Evolutionary conservation across 2,888 invertebrate species (phyloP).

Genomic region (Oxyscelio sp.): DNA sequence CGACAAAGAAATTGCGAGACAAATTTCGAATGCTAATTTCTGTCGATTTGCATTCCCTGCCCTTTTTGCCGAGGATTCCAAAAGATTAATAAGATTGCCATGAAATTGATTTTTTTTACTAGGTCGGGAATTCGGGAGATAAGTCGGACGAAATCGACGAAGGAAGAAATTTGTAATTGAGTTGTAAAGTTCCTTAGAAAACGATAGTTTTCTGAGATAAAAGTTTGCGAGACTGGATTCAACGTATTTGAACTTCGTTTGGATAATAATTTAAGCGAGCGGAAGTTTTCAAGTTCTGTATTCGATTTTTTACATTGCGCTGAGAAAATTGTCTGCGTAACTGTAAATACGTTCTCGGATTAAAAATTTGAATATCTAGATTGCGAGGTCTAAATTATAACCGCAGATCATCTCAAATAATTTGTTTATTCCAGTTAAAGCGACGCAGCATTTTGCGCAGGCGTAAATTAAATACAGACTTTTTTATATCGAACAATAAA

Average conservation of each 20-base stretch:
- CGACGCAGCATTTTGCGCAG: no score
- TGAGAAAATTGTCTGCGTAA: not conserved
- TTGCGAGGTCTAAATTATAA: no score
- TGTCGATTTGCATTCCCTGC: slow-evolving; percentile 2
- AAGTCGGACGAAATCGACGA: no score
- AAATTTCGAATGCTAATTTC: slow-evolving; percentile 28
- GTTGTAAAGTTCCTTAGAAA: slow-evolving; percentile 9
- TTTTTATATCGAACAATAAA: no score
- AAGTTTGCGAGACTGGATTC: slow-evolving; percentile 18
- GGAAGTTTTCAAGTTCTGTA: slow-evolving; percentile 1
- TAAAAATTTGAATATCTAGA: no score
- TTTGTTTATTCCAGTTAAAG: no score
- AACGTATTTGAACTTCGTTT: slow-evolving; percentile 28
- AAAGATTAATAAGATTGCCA: not conserved
- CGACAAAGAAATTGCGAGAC: slow-evolving; percentile 9
- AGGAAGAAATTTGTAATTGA: slow-evolving; percentile 7
- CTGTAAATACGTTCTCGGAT: no score
- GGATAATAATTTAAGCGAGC: slow-evolving; percentile 30
- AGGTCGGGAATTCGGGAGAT: not conserved
- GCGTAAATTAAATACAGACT: no score
- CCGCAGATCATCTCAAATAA: no score
- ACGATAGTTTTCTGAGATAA: slow-evolving; percentile 1
- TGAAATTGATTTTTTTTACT: not conserved
- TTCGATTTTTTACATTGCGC: not conserved
- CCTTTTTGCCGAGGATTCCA: slow-evolving; percentile 5